Evolutionary conservation across 2,888 invertebrate species (phyloP).

Genomic region (Omphaloscelis lunosa): DNA sequence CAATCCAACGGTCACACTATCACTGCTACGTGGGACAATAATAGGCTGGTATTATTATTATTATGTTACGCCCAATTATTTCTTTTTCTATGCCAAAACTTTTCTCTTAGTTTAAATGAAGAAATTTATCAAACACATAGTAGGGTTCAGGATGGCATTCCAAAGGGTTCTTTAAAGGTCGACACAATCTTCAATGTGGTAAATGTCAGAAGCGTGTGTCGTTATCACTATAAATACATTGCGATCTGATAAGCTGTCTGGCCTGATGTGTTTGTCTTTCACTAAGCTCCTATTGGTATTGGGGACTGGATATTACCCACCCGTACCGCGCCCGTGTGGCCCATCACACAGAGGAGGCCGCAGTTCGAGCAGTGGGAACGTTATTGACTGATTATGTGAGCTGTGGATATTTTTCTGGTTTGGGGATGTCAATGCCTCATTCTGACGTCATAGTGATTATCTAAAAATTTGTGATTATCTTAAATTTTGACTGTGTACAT

Average conservation of each 20-base stretch:
- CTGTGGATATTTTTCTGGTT: not conserved
- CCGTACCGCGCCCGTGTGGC: not conserved
- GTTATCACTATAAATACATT: slow-evolving; percentile 61
- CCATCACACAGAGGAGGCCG: too few species aligned
- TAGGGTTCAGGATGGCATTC: slow-evolving; percentile 51
- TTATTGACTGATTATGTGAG: not conserved
- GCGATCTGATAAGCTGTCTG: slow-evolving; percentile 54
- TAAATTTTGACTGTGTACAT: not conserved
- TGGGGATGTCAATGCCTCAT: not conserved
- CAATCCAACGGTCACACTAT: too few species aligned
- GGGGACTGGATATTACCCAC: not conserved
- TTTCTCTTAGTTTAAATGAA: not conserved
- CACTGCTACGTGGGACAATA: too few species aligned
- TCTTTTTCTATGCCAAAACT: not conserved
- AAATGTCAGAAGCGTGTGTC: slow-evolving; percentile 67
- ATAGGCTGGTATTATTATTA: too few species aligned
- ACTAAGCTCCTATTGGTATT: slow-evolving; percentile 21
- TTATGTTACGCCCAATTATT: too few species aligned
- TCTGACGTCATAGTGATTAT: not conserved
- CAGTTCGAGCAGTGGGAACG: not conserved
- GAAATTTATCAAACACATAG: slow-evolving; percentile 23
- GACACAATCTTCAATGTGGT: slow-evolving; percentile 57
- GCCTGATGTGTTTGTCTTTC: slow-evolving; percentile 25
- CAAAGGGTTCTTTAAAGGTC: slow-evolving; percentile 65
- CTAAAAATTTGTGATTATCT: too few species aligned